phyloP scores from a whole-genome alignment of 1,140 invertebrate species.

The Pygmarrhopalites habei region DNA sequence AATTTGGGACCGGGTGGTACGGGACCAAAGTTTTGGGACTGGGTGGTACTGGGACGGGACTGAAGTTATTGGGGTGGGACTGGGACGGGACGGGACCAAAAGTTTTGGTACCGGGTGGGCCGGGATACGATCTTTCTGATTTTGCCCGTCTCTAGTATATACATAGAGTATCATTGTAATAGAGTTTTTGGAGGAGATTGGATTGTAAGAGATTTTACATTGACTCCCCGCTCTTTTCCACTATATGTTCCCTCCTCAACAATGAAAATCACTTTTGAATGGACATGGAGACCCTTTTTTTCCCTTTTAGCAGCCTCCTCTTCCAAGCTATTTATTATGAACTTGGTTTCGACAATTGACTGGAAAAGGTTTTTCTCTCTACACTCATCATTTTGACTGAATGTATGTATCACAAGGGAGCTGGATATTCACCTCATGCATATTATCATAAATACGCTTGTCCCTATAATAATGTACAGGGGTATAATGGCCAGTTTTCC shows the following conservation, averaged over 20 bases:
- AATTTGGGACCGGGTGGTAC: too few species aligned
- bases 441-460: neutral
- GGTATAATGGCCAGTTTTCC: neutral
- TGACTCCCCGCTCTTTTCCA: conserved; percentile 3
- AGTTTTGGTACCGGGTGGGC: too few species aligned
- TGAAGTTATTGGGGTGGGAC: too few species aligned
- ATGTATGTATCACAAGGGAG: too few species aligned
- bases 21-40: too few species aligned
- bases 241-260: neutral
- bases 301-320: neutral
- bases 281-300: conserved; percentile 3
- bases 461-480: neutral
- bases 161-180: too few species aligned
- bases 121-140: too few species aligned
- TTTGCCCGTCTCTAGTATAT: too few species aligned
- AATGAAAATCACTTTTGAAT: conserved; percentile 12
- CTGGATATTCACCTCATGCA: neutral
- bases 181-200: neutral
- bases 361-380: neutral
- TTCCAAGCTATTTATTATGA: conserved; percentile 6
- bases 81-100: too few species aligned
- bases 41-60: too few species aligned
- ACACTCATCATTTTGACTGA: too few species aligned
- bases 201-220: conserved; percentile 4
- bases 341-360: conserved; percentile 10